These are phyloP conservation scores for Megaleporinus macrocephalus DNA, from an alignment of 2,113 vertebrate species.

Conservation along the genomic window DNA sequence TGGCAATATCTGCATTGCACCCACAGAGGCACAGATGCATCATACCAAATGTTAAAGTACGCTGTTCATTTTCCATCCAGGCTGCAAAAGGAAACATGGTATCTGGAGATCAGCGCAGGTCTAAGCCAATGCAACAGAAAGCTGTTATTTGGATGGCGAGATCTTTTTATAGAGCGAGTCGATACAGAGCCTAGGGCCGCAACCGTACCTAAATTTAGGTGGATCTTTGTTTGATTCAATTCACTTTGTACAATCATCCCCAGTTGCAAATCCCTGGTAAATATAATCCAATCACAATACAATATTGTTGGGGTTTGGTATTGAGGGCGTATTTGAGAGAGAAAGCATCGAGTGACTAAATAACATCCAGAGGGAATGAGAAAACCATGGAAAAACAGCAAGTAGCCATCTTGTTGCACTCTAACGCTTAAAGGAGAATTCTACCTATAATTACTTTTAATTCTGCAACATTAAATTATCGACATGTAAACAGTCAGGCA, in stretches of 20 bases:
- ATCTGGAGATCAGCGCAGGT: conserved; percentile 30
- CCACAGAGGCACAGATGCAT: background rate
- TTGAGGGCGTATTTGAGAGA: background rate
- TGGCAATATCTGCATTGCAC: background rate
- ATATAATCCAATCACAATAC: conserved; percentile 36
- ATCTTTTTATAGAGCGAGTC: conserved; percentile 54
- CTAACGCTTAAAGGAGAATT: no score
- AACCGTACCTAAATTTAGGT: conserved; percentile 45
- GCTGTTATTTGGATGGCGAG: conserved; percentile 34
- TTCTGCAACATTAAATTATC: no score
- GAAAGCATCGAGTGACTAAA: background rate
- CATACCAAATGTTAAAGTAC: background rate
- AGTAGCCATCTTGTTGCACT: background rate
- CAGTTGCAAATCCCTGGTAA: conserved; percentile 27
- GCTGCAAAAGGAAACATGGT: conserved; percentile 10
- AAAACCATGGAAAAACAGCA: background rate
- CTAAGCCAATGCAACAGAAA: conserved; percentile 15
- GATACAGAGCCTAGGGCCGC: conserved; percentile 41
- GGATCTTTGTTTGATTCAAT: conserved; percentile 39
- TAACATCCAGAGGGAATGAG: background rate
- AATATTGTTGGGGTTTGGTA: conserved; percentile 8
- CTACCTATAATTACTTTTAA: no score
- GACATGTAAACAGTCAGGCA: no score
- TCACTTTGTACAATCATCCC: conserved; percentile 16
- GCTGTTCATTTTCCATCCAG: conserved; percentile 19